A percentile compares a stretch with the other conserved stretches of the same genome.
Conservation (phyloP, 2,888 invertebrate genomes). For the Eupithecia vulgata region DNA sequence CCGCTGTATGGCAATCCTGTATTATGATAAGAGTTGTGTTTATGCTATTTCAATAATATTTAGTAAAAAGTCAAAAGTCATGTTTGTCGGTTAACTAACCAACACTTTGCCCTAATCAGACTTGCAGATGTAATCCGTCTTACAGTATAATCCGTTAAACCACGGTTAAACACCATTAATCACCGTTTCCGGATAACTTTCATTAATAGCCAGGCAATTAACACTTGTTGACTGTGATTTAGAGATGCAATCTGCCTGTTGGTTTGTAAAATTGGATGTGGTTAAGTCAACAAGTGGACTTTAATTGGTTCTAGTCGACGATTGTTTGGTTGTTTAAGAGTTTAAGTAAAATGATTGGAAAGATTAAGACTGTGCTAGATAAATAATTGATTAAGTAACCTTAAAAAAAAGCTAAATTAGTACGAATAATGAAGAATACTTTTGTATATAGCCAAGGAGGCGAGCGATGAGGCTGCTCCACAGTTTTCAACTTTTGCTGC, state of each 20-base stretch:
- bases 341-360: constrained; percentile 2
- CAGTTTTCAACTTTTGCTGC: too few relatives aligned
- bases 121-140: constrained; percentile 26
- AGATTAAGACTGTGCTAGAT: too few relatives aligned
- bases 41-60: too few relatives aligned
- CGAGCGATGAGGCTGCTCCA: too few relatives aligned
- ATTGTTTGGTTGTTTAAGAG: background rate
- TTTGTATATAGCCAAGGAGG: too few relatives aligned
- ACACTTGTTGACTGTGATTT: constrained; percentile 44
- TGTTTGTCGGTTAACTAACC: background rate
- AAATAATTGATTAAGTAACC: too few relatives aligned
- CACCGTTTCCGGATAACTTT: constrained; percentile 40
- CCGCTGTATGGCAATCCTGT: too few relatives aligned
- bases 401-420: too few relatives aligned
- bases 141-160: constrained; percentile 32
- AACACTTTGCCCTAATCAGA: constrained; percentile 11
- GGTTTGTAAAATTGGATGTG: constrained; percentile 26
- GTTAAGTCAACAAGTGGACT: constrained; percentile 19
- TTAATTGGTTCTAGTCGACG: constrained; percentile 6
- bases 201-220: constrained; percentile 42
- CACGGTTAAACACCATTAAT: constrained; percentile 32
- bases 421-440: too few relatives aligned
- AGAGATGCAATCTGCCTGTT: constrained; percentile 33
- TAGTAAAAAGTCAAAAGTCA: background rate
- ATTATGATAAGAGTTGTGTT: too few relatives aligned